Base-by-base conservation (phyloP, 1,140 invertebrate species). In the Zelostemma sp. region DNA sequence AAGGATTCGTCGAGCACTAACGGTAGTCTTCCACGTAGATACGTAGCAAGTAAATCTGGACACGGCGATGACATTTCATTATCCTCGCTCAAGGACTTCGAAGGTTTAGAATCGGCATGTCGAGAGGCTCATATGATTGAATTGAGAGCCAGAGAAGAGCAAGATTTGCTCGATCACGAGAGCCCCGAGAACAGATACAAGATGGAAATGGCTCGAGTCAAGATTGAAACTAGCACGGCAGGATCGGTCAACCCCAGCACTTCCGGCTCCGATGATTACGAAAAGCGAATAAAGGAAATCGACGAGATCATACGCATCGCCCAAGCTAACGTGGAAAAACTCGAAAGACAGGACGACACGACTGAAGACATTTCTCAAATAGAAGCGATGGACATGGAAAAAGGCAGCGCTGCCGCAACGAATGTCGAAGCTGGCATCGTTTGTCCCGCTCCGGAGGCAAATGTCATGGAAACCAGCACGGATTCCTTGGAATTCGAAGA, bases 41-140 rank as follows among this genome's bases (percentile, higher is more conserved):
- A 88, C 45, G 74, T 86, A 54, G 80, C 89, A 25, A 89, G 89
- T 68, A 88, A 89, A 74, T 91, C 89, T 72, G 88, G 87, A 3
- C 93, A 94, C 76, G 94, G 93, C 15, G 96, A 97, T 84, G 93
- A 97, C 81, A 87, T 96, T 12, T 97, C 95, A 1, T 81, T 96
- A n/a, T 94, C 93, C 3, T 98, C 96, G 14, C 84, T 97, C 1
- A 95, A 96, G 78, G 97, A 99, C 82, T 98, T 98, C 83, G 96
- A 98, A 88, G 91, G 93, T 0, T 82, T 98, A 0, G 97, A 99
- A 82, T 91, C 89, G 59, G 95, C 95, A 16, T 95, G 96, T 77
- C 88, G 92, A 31, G 92, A 95, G 78, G 92, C 91, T 0, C 91
- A 94, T 64, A 87, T 91, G 53, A 92, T 94, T 41, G 94, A 96